Evolutionary conservation across 2,888 invertebrate genomes (phyloP), one percentile per base, ranked within the genome.

Genomic region (Trisateles emortualis): DNA sequence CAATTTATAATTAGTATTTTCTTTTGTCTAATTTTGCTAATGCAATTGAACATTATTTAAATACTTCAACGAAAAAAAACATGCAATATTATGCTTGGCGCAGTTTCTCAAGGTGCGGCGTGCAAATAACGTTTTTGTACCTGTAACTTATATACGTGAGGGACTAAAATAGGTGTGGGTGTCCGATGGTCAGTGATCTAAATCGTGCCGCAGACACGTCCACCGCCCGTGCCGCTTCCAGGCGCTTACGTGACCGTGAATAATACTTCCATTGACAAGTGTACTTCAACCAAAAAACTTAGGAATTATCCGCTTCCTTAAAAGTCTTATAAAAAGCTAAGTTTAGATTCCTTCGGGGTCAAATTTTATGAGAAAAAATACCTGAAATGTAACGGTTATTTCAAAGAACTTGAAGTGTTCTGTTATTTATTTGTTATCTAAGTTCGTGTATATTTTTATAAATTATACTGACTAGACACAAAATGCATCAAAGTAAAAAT

Each of bases 221-320:
- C 55, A 35, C 44, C 51, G 48, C 66, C 67, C 60, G 68, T 66
- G 62, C 65, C 52, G 41, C 56, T 52, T 49, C 58, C 60, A 58
- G 47, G 45, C 47, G 58, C 50, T 66, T 70, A 78, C 83, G 79
- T 83, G 83, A 81, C 77, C 55, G 53, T 68, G 68, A 71, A 72
- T 68, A 68, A 61, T 59, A 57, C 39, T 38, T 29, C 35, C 39
- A 48, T n/a, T 30, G 35, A 53, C 48, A 52, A 60, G 40, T 43
- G 56, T 38, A 48, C 40, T 55, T 43, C 32, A 10, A 53, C 38
- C 29, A 64, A 63, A 58, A 52, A 49, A 48, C 11, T 36, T 9
- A 36, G 36, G 24, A 61, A 62, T 51, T 48, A 41, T 50, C 33
- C 38, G 33, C 48, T 64, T 72, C 61, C 69, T 62, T 60, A 22